phyloP scores from a whole-genome alignment of 1,140 invertebrate genomes.

The Pemphigus obesinymphae region DNA sequence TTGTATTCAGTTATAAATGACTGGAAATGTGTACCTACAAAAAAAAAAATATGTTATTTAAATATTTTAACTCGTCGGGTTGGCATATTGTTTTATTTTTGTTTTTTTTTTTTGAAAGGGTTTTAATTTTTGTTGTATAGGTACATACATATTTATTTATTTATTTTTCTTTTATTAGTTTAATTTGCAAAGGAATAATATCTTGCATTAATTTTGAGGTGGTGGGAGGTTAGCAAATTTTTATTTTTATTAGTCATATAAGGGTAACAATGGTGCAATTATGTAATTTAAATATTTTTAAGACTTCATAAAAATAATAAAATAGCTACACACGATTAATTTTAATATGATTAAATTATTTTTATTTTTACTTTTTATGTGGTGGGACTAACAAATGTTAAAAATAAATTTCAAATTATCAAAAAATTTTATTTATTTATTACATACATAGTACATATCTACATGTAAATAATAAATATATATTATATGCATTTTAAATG shows the following conservation, averaged over 20 bases:
- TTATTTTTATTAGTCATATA: slow-evolving; percentile 24
- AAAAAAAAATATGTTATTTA: slow-evolving; percentile 19
- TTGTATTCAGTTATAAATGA: not conserved
- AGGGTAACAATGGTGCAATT: slow-evolving; percentile 38
- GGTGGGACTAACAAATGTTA: slow-evolving; percentile 20
- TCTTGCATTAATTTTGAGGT: slow-evolving; percentile 8
- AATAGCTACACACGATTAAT: slow-evolving; percentile 7
- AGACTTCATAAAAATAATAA: slow-evolving; percentile 24
- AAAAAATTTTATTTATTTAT: slow-evolving; percentile 22
- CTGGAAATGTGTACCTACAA: not conserved
- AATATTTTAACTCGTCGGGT: slow-evolving; percentile 28
- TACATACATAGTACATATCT: not conserved
- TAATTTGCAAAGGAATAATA: slow-evolving; percentile 11
- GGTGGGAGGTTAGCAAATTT: slow-evolving; percentile 35
- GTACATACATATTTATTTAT: slow-evolving; percentile 29
- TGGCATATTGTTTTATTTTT: slow-evolving; percentile 37
- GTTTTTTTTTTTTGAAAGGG: slow-evolving; percentile 36
- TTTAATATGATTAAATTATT: slow-evolving; percentile 21
- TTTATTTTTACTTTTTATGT: slow-evolving; percentile 20
- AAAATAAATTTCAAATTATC: slow-evolving; percentile 22
- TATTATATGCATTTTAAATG: not conserved
- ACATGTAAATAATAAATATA: slow-evolving; percentile 7
- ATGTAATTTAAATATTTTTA: slow-evolving; percentile 11
- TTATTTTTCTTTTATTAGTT: slow-evolving; percentile 29
- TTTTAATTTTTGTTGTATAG: slow-evolving; percentile 38